Base-by-base conservation (phyloP, 30 jellyfish, hydroid and myxozoan species). In the Phacellophora camtschatica region DNA sequence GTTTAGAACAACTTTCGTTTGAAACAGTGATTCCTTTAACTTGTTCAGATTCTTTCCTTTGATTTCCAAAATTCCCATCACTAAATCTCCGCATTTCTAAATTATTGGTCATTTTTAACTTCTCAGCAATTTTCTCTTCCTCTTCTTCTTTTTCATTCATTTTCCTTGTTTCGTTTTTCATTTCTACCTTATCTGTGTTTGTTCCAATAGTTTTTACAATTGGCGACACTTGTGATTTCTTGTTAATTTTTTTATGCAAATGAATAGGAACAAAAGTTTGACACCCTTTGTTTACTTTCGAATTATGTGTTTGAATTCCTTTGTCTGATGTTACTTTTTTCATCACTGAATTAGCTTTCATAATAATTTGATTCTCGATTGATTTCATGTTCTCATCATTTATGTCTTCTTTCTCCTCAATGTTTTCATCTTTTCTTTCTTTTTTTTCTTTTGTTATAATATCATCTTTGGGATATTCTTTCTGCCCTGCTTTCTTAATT, bases 261-360 rank as follows among this genome's bases (percentile, higher is more conserved):
- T 73, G 86, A 53, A 73, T 73, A 25, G 86, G 86, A 37, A 73
- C 86, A 22, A 73, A 73, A 15, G 86, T 73, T 59, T 73, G 86
- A 34, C 86, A 50, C 20, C 86, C 73, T 33, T 73, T 73, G 39
- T 51, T 51, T 1, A 73, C 30, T 28, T 73, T 55, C 63, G 24
- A 36, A 49, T 19, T 15, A 49, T 33, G 31, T 2, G 86, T 51
- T 24, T 73, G 86, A 42, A 51, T 49, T 18, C 64, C 66, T 33
- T 53, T 73, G 36, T 16, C 56, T 22, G 72, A 18, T 13, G 29
- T 13, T 35, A 29, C 18, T 31, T 36, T 36, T 49, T 71, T 71
- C 18, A n/a, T n/a, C n/a, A n/a, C n/a, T n/a, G n/a, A n/a, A n/a
- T n/a, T n/a, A n/a, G n/a, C n/a, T n/a, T n/a, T n/a, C n/a, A n/a